Base-by-base conservation (phyloP, 2,113 vertebrate species). In the Chaetorhynchus papuensis region DNA sequence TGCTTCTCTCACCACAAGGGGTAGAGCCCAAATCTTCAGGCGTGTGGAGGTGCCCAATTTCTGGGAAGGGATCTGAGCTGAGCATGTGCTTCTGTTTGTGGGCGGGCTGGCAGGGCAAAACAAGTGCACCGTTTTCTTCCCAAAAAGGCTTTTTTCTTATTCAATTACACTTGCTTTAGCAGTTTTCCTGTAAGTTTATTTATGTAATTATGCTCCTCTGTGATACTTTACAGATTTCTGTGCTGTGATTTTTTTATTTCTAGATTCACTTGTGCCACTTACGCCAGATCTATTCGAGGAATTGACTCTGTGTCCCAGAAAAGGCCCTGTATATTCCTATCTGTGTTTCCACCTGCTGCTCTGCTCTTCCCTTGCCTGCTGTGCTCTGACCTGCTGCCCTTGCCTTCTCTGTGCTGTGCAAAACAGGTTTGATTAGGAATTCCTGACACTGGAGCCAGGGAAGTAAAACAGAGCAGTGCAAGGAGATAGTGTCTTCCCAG, bases 261-360 rank as follows among this genome's bases (percentile, higher is more conserved):
- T 82, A 3, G 7, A 65, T 91, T 85, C 13, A 21, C 18, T 57
- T 53, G 49, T 65, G 74, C 50, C n/a, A 64, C 37, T 93, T 95
- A 57, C 1, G 3, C 45, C 42, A 70, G 24, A 75, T 54, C 78
- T 91, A 76, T 89, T 91, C 0, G 0, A 89, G 83, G 91, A 95
- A 94, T 89, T 89, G 94, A 79, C 53, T 81, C 11, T 27, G 44
- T 92, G 89, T 93, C 91, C 95, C 74, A 89, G 95, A 95, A 95
- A 93, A 93, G 61, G 74, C 28, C 37, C 49, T 91, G 49, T 3
- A 12, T 84, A 72, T 84, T 88, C 17, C 61, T 83, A 2, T 75
- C n/a, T 61, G 19, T 60, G 22, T 91, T 84, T 72, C 61, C 4
- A 85, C 89, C 89, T 96, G 56, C 91, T 82, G 89, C 81, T 92